These are phyloP conservation scores for Micoletzkya japonica DNA, from an alignment of 2,888 invertebrate genomes.

Conservation along the genomic window DNA sequence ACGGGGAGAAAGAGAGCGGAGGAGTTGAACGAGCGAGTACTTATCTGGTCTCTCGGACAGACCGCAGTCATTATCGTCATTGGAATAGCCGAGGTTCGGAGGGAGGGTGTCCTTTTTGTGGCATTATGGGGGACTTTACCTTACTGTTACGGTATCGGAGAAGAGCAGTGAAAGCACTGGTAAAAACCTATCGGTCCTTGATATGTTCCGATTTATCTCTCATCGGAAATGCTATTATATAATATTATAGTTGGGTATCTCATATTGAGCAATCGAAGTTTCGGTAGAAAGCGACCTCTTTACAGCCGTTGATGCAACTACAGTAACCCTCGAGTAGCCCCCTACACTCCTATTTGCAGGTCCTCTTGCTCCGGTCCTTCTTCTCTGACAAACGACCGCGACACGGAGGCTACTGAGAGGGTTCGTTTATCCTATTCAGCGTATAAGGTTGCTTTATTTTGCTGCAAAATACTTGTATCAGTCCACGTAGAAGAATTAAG, in stretches of 20 bases:
- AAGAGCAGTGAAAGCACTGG: not conserved
- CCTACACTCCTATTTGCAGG: conserved; percentile 28
- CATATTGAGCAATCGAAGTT: no score
- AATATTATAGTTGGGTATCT: no score
- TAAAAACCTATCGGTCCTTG: no score
- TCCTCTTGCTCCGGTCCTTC: conserved; percentile 56
- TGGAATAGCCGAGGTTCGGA: conserved; percentile 81
- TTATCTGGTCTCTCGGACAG: conserved; percentile 89
- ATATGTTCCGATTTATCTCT: no score
- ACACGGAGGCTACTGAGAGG: conserved; percentile 33
- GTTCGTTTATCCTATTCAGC: no score
- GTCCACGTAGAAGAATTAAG: not conserved
- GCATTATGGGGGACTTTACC: not conserved
- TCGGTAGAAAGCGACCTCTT: no score
- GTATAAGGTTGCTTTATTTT: not conserved
- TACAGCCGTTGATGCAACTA: no score
- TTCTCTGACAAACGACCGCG: conserved; percentile 60
- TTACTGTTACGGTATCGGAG: not conserved
- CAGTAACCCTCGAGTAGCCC: not conserved
- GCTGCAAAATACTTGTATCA: not conserved
- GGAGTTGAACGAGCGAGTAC: conserved; percentile 89
- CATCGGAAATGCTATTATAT: no score
- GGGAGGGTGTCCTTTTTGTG: not conserved
- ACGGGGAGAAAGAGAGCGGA: conserved; percentile 93
- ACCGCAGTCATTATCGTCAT: conserved; percentile 82